Base-by-base conservation (phyloP, 2,888 invertebrate genomes). In the Myathropa florea region DNA sequence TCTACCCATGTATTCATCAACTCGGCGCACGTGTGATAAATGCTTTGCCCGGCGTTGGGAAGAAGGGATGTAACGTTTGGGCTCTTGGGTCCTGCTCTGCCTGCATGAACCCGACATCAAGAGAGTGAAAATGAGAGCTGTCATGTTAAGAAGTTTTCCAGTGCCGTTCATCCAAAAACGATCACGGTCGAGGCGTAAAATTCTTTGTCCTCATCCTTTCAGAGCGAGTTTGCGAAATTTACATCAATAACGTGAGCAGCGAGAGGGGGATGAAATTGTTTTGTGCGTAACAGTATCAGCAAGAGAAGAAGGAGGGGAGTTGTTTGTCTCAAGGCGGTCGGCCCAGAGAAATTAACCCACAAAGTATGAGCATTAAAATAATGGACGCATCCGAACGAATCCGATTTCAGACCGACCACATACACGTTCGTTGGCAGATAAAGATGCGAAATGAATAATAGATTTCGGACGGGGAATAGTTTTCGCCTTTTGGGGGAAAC, bases 1-100 rank as follows among this genome's bases (percentile, higher is more conserved):
- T 76, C 59, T 67, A 76, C 67, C 60, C 67, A 76, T 59, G 60
- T 76, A 76, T 76, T 67, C 67, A 76, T 76, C 76, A 76, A 67
- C 39, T 67, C 64, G 59, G 28, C 60, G 60, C 53, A 60, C 55
- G 60, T 46, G 75, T 67, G 65, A 76, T 76, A 60, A 53, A 68
- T 67, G 46, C 67, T 60, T 46, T 65, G 59, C 28, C 26, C 36
- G 39, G 59, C 59, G 46, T 46, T 18, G 64, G 46, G 9, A 64
- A 30, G 57, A 26, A 23, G 55, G 36, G 33, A 10, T 63, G 33
- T 55, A 53, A 24, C 23, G 23, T 14, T 7, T 30, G 12, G 28
- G 57, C 30, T 26, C 18, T 21, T 23, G 36, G 57, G 30, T 26
- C 30, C 14, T 28, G 28, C 39, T 61, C 30, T 63, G 26, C 21